Conservation (phyloP, 2,797 vertebrate genomes). For the Gymnodraco acuticeps region DNA sequence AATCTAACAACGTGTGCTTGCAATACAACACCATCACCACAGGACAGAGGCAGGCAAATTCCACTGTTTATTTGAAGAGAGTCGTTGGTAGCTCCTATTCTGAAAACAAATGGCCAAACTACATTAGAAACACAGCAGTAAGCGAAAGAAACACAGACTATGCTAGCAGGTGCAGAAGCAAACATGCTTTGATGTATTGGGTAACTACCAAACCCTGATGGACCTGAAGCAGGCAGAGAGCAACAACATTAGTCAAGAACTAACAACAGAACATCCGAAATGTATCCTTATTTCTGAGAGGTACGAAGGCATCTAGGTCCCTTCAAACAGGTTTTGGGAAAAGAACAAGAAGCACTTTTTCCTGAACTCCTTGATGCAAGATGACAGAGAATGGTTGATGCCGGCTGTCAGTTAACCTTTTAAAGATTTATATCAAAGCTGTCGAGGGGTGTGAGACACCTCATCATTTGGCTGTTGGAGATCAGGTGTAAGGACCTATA, state of each 20-base stretch:
- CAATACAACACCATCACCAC: slow-evolving; percentile 58
- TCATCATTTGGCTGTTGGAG: slow-evolving; percentile 17
- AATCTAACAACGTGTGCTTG: slow-evolving; percentile 58
- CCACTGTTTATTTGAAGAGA: slow-evolving; percentile 33
- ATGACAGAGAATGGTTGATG: slow-evolving; percentile 54
- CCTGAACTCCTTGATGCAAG: slow-evolving; percentile 33
- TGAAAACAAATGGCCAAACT: slow-evolving; percentile 54
- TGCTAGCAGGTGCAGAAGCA: slow-evolving; percentile 47
- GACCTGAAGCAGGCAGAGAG: slow-evolving; percentile 30
- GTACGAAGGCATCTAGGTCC: neutral
- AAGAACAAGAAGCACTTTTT: slow-evolving; percentile 17
- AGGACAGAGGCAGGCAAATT: slow-evolving; percentile 56
- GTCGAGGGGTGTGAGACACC: slow-evolving; percentile 13
- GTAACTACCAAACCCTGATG: slow-evolving; percentile 32
- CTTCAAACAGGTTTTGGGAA: slow-evolving; percentile 9
- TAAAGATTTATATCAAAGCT: slow-evolving; percentile 40
- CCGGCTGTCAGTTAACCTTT: slow-evolving; percentile 27
- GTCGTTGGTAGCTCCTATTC: slow-evolving; percentile 28
- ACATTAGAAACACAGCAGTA: slow-evolving; percentile 31
- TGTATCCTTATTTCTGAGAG: slow-evolving; percentile 10
- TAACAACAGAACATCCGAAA: slow-evolving; percentile 22
- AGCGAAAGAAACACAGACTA: slow-evolving; percentile 52
- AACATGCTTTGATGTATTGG: slow-evolving; percentile 41
- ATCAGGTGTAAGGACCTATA: slow-evolving; percentile 27
- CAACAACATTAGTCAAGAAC: slow-evolving; percentile 26